Evolutionary conservation across 2,113 vertebrate species (phyloP).

Genomic region (Antechinus flavipes): DNA sequence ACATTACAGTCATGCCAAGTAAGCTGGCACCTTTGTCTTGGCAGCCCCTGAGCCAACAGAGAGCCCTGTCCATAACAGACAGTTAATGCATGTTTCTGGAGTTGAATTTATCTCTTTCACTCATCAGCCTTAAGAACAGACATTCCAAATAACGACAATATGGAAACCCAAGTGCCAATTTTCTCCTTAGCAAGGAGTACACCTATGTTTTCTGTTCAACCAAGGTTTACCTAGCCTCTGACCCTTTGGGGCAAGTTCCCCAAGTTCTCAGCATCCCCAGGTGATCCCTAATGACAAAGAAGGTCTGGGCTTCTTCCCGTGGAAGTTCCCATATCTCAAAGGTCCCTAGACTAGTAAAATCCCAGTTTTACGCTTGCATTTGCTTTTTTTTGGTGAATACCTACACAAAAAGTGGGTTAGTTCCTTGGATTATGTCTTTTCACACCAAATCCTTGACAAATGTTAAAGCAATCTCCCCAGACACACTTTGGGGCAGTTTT

Average conservation of each 20-base stretch:
- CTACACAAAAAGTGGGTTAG: neutral
- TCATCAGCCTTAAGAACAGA: neutral
- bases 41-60: too few relatives aligned
- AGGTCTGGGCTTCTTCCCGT: neutral
- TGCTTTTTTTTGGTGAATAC: neutral
- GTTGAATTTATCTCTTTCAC: neutral
- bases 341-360: neutral
- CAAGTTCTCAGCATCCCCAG: neutral
- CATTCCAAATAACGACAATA: neutral
- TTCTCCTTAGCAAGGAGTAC: neutral
- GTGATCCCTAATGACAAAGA: neutral
- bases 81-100: neutral
- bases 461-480: neutral
- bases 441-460: neutral
- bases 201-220: neutral
- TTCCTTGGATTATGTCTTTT: neutral
- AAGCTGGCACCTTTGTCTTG: too few relatives aligned
- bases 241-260: neutral
- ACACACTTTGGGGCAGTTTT: neutral
- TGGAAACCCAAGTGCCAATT: neutral
- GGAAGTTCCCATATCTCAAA: neutral
- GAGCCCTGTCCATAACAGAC: too few relatives aligned
- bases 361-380: neutral
- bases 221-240: neutral
- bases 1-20: too few relatives aligned